Base-by-base conservation (phyloP, 92 coral and sea anemone genomes). In the Pocillopora meandrina region DNA sequence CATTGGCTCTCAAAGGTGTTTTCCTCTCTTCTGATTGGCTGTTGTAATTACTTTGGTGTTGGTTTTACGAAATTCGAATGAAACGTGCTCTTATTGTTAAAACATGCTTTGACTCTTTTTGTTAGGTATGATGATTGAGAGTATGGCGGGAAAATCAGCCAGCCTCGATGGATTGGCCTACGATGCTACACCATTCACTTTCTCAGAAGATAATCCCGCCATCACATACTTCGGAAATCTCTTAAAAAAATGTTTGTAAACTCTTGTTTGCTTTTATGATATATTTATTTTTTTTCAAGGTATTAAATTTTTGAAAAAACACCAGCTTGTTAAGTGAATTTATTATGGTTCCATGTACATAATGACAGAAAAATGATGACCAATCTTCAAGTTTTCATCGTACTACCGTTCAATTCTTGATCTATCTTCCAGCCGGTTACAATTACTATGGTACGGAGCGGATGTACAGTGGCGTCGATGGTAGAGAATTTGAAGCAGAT, bases 81-180 rank as follows among this genome's bases (percentile, higher is more conserved):
- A 26, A 23, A 26, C 31, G 31, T 26, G 1, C 31, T 26, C 31
- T 26, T 26, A 26, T 1, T 26, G 31, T 26, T 26, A 1, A 26
- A 26, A 26, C 31, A 26, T 26, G 31, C 31, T 26, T 26, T 26
- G 31, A 26, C 31, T 34, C 58, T 52, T 59, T 34, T 59, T 10
- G 18, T 16, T 76, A 96, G 99, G 99, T 63, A 96, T 96, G 99
- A 96, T 96, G 99, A 92, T 96, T 19, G 99, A 96, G 79, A 94
- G 98, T 58, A 96, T 96, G 99, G 99, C 99, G 62, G 99, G 99
- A 19, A 96, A 94, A 84, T 92, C 97, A 17, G 99, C 97, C 7
- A 83, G 93, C 64, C 89, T 94, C 66, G 92, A 96, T 81, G 99
- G 99, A 3, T 71, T 89, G 58, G 98, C 93, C 49, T 92, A 94